phyloP scores from a whole-genome alignment of 2,797 vertebrate species.

The Chaetodon trifasciatus region DNA sequence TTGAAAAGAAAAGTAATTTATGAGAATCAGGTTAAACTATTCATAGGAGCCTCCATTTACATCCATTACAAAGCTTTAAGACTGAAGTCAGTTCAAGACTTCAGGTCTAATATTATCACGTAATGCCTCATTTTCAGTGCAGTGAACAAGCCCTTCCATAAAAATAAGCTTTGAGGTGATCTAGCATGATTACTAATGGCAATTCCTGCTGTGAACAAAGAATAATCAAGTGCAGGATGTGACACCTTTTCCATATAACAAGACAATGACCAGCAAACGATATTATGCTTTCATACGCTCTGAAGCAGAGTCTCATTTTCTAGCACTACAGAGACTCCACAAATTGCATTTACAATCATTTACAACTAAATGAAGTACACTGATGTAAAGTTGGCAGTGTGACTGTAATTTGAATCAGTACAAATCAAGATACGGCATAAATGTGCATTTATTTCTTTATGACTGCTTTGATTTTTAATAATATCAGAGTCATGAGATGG shows the following conservation, averaged over 20 bases:
- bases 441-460: not conserved
- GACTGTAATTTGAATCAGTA: slow-evolving; percentile 3
- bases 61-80: not conserved
- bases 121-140: slow-evolving; percentile 20
- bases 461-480: not conserved
- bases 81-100: slow-evolving; percentile 10
- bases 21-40: slow-evolving; percentile 8
- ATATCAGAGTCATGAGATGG: not conserved
- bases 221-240: slow-evolving; percentile 52
- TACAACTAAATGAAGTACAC: not conserved
- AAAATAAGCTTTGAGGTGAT: slow-evolving; percentile 50
- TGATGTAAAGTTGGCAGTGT: not conserved
- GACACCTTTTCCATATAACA: slow-evolving; percentile 34
- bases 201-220: slow-evolving; percentile 54
- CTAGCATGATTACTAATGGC: slow-evolving; percentile 45
- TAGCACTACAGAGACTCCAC: not conserved
- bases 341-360: not conserved
- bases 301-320: slow-evolving; percentile 8
- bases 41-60: slow-evolving; percentile 6
- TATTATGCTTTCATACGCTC: slow-evolving; percentile 15
- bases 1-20: slow-evolving; percentile 12
- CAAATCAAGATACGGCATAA: not conserved
- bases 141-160: slow-evolving; percentile 27
- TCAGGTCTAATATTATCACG: slow-evolving; percentile 14
- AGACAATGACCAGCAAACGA: slow-evolving; percentile 12